Evolutionary conservation across 2,113 vertebrate genomes (phyloP), one percentile per base, ranked within the genome.

Genomic region (Oncorhynchus kisutch): DNA sequence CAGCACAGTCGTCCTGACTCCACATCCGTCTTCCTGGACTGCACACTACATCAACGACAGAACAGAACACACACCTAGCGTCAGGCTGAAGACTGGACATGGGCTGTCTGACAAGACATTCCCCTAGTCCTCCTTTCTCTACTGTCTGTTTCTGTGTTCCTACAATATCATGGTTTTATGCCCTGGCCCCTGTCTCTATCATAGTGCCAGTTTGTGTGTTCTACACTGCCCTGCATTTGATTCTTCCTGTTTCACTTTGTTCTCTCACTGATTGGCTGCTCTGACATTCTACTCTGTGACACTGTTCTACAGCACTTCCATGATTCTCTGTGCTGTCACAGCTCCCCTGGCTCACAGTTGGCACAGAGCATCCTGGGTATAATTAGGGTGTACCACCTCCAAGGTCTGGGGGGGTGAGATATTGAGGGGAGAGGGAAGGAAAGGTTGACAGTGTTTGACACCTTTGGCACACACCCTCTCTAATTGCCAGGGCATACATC

Each of bases 391-490:
- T 84, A 81, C 78, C 85, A 72, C 71, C 45, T 62, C n/a, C 5
- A 34, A 79, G 87, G 76, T 77, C 75, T 62, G 75, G 64, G 2
- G 66, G 67, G 34, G 18, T n/a, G 34, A 7, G 67, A 48, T 13
- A 45, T 29, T 3, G 34, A 45, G 67, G 34, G 67, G 20, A 22
- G 29, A 45, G 1, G 7, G 31, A 25, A 18, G 1, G 6, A 25
- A 22, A 16, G 31, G 82, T 73, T 88, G 89, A 90, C 89, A 90
- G 89, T 54, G 51, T 78, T 90, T 90, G 90, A 90, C 90, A 90
- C 85, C 80, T 77, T 77, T 78, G 48, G 80, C 82, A 80, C 84
- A 81, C 82, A 72, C 72, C 62, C 76, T 76, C 80, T 84, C 78
- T 82, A 88, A 90, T 89, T 91, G 86, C 87, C 82, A 78, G 79